These are phyloP conservation scores for Volucella inflata DNA, from an alignment of 2,888 invertebrate genomes.

Conservation along the genomic window DNA sequence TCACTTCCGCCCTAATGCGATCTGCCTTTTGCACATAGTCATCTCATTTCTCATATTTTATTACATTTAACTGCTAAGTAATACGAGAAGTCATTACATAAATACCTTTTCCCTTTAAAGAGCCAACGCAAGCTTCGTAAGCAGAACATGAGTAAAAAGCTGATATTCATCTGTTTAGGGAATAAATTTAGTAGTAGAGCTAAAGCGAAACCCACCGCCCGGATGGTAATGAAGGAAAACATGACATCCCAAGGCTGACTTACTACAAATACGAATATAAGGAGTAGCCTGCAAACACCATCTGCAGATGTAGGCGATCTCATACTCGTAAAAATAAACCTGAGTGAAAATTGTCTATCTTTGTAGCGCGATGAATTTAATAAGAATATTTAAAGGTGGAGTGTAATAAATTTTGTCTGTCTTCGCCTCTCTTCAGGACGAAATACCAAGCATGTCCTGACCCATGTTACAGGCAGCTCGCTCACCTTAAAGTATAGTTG, in stretches of 20 bases:
- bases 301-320: constrained; percentile 67
- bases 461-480: constrained; percentile 26
- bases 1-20: no score
- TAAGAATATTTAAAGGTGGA: constrained; percentile 62
- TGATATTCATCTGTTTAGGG: constrained; percentile 27
- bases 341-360: constrained; percentile 64
- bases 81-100: constrained; percentile 26
- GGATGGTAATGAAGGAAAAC: constrained; percentile 4
- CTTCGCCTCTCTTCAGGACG: constrained; percentile 35
- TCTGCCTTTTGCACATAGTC: no score
- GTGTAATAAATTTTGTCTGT: constrained; percentile 66
- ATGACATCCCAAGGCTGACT: constrained; percentile 7
- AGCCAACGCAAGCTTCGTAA: constrained; percentile 28
- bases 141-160: constrained; percentile 22
- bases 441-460: constrained; percentile 32
- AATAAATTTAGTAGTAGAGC: constrained; percentile 39
- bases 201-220: constrained; percentile 15
- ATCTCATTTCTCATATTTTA: constrained; percentile 5
- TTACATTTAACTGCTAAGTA: constrained; percentile 25
- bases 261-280: neutral
- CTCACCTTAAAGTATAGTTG: constrained; percentile 24
- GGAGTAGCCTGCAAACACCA: constrained; percentile 49
- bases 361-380: constrained; percentile 67
- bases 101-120: constrained; percentile 27
- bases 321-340: constrained; percentile 66